Evolutionary conservation across 2,797 vertebrate species (phyloP).

Genomic region (Cryptoprocta ferox): DNA sequence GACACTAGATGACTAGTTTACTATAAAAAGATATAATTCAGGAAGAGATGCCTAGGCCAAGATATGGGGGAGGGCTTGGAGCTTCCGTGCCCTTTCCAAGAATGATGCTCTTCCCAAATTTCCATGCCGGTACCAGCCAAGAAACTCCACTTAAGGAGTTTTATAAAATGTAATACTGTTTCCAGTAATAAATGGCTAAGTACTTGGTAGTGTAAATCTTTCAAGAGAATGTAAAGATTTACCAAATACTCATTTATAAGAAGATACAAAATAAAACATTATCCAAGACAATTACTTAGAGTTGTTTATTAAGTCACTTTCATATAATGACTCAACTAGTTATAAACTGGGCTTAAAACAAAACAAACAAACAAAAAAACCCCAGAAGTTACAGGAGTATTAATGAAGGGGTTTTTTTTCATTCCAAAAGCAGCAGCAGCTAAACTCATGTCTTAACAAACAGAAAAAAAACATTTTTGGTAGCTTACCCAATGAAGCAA

Average conservation of each 20-base stretch:
- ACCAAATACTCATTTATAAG: background rate
- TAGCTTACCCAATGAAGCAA: background rate
- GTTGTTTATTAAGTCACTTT: conserved; percentile 30
- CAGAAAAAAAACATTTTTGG: background rate
- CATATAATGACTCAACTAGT: conserved; percentile 42
- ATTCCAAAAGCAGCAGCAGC: background rate
- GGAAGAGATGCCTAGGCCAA: background rate
- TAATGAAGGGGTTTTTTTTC: conserved; percentile 51
- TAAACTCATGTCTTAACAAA: conserved; percentile 16
- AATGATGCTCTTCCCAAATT: background rate
- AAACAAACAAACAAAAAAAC: background rate
- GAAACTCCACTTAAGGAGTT: background rate
- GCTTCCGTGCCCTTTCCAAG: fast-evolving
- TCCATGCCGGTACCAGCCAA: background rate
- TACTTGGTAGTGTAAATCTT: background rate
- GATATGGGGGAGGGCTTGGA: background rate
- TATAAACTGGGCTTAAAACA: conserved; percentile 34
- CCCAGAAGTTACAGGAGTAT: background rate
- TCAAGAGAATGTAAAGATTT: background rate
- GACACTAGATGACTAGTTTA: background rate
- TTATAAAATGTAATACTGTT: background rate
- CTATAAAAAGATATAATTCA: background rate
- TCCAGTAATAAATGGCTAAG: background rate
- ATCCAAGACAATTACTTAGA: background rate
- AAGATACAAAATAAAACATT: background rate